phyloP scores from a whole-genome alignment of 2,797 vertebrate species.

The Cynodonichthys magdalenae region DNA sequence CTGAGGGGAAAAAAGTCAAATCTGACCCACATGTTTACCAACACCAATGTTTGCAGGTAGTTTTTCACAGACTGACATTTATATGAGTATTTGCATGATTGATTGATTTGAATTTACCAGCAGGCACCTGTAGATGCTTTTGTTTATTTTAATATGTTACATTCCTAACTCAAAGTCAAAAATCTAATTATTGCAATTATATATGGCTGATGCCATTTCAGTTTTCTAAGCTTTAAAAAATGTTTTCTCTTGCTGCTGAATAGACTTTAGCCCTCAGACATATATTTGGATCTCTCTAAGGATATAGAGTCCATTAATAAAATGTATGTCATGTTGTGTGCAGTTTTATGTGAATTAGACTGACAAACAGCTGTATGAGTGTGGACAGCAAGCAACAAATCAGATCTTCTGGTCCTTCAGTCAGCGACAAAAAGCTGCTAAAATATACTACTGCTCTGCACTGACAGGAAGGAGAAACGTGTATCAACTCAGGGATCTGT shows the following conservation, averaged over 20 bases:
- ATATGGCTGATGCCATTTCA: not conserved
- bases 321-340: slow-evolving; percentile 4
- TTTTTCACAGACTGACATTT: too few species aligned
- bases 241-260: too few species aligned
- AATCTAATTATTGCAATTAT: not conserved
- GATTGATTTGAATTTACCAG: too few species aligned
- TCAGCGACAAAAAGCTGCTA: slow-evolving; percentile 37
- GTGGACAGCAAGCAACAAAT: slow-evolving; percentile 57
- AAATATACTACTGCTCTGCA: slow-evolving; percentile 44
- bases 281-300: slow-evolving; percentile 30
- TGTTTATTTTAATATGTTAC: slow-evolving; percentile 2
- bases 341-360: slow-evolving; percentile 32
- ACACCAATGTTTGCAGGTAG: too few species aligned
- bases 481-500: slow-evolving; percentile 51
- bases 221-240: not conserved
- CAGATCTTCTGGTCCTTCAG: slow-evolving; percentile 44
- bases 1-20: too few species aligned
- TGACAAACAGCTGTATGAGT: slow-evolving; percentile 48
- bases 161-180: not conserved
- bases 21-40: too few species aligned
- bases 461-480: slow-evolving; percentile 18
- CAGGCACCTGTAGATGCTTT: not conserved
- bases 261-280: not conserved
- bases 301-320: slow-evolving; percentile 52
- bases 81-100: too few species aligned